Evolutionary conservation across 1,140 invertebrate species (phyloP).

Genomic region (Leguminivora glycinivorella): DNA sequence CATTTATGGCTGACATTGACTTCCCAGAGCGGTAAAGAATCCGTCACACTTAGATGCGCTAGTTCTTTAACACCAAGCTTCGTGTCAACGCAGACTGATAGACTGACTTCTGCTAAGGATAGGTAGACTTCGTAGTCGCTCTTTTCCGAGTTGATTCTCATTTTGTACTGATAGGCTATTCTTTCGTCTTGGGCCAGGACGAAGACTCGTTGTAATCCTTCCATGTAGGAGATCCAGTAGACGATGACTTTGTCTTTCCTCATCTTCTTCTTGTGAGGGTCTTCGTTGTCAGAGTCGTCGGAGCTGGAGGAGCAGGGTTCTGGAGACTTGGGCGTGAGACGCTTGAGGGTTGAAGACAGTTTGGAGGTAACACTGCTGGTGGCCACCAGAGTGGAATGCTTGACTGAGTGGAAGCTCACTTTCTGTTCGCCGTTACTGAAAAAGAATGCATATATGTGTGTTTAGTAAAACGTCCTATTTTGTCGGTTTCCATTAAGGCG

Average conservation of each 20-base stretch:
- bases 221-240: slow-evolving; percentile 91
- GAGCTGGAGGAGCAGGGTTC: slow-evolving; percentile 75
- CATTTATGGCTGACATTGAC: slow-evolving; percentile 88
- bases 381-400: slow-evolving; percentile 68
- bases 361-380: slow-evolving; percentile 75
- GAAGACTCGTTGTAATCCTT: slow-evolving; percentile 86
- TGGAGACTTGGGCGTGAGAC: slow-evolving; percentile 70
- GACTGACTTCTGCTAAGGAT: slow-evolving; percentile 84
- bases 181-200: slow-evolving; percentile 90
- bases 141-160: slow-evolving; percentile 84
- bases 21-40: slow-evolving; percentile 89
- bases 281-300: slow-evolving; percentile 79
- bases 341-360: slow-evolving; percentile 73
- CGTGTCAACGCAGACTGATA: slow-evolving; percentile 82
- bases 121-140: slow-evolving; percentile 85
- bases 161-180: slow-evolving; percentile 84
- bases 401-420: slow-evolving; percentile 84
- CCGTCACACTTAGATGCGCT: slow-evolving; percentile 82
- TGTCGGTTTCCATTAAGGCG: no score
- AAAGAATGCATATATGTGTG: no score
- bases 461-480: no score
- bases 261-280: slow-evolving; percentile 66
- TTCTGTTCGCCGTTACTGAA: slow-evolving; percentile 84
- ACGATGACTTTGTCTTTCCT: slow-evolving; percentile 83
- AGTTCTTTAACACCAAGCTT: slow-evolving; percentile 80